Evolutionary conservation across 2,797 vertebrate genomes (phyloP).

Genomic region (Rachycentron canadum): DNA sequence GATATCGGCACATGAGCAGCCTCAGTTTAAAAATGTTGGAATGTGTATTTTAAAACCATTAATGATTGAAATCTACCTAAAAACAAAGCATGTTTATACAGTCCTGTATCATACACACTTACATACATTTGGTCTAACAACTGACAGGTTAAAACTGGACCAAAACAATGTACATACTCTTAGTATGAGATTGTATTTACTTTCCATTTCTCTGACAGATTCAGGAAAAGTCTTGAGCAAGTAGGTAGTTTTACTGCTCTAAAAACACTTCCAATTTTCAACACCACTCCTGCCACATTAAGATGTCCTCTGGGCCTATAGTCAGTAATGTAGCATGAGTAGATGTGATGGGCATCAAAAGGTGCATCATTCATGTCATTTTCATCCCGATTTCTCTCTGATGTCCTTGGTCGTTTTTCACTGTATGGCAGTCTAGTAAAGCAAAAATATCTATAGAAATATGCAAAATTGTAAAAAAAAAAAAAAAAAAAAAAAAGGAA

Average conservation of each 20-base stretch:
- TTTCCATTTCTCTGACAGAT: slow-evolving; percentile 23
- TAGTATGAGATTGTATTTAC: slow-evolving; percentile 23
- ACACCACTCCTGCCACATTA: not conserved
- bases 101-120: slow-evolving; percentile 10
- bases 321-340: too few species aligned
- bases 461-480: slow-evolving; percentile 29
- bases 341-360: slow-evolving; percentile 16
- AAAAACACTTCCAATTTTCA: not conserved
- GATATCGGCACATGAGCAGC: slow-evolving; percentile 20
- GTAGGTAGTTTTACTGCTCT: slow-evolving; percentile 3
- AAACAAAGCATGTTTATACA: slow-evolving; percentile 32
- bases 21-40: slow-evolving; percentile 43
- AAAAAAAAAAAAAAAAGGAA: not conserved
- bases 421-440: slow-evolving; percentile 44
- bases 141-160: slow-evolving; percentile 26
- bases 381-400: not conserved
- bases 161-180: not conserved
- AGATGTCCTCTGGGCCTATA: too few species aligned
- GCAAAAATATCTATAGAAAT: slow-evolving; percentile 35
- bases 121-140: slow-evolving; percentile 32
- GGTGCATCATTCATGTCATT: slow-evolving; percentile 7
- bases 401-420: slow-evolving; percentile 17
- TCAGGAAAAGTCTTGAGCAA: not conserved
- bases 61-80: slow-evolving; percentile 12
- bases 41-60: slow-evolving; percentile 25